Evolutionary conservation across 1,140 invertebrate genomes (phyloP), one percentile per base, ranked within the genome.

Genomic region (Euwallacea fornicatus): DNA sequence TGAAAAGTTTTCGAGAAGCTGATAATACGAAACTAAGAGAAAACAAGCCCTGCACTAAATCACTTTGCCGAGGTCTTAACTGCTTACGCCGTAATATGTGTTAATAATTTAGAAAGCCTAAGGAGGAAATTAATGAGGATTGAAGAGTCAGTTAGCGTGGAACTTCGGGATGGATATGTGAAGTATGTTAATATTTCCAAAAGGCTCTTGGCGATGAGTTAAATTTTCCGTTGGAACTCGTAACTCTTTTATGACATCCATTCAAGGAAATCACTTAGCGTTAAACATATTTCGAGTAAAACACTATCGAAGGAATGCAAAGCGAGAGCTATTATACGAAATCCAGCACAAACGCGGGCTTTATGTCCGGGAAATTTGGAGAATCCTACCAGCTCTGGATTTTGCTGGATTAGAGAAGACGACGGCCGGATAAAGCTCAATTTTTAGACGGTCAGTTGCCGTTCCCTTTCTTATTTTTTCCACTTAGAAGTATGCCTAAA

Each of bases 81-180:
- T 68, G 66, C 66, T 68, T 68, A 68, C 66, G 42, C 21, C 60
- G 55, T 68, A 60, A 61, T 68, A 68, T 68, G 66, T 60, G 66
- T 68, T 59, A 68, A 68, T 68, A 68, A 68, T 68, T 68, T 68
- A 68, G 56, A 16, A 60, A 68, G 66, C 53, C 43, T 68, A 47
- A 68, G 66, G 58, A 42, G 55, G 15, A 68, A 68, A 68, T 68
- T 68, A 68, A 68, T 68, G 44, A 68, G 66, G 50, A 68, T 60
- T 59, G 58, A 68, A 42, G 66, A 68, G 66, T 68, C 66, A 68
- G 44, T 68, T 68, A 68, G 60, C 44, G 53, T n/a, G 56, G 42
- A 68, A 16, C 11, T 68, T 50, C 44, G 41, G 21, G 21, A 33
- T 33, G 41, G 54, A 33, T 43, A 56, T 55, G 42, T 43, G 65